A percentile compares a stretch with the other conserved stretches of the same genome.
These are phyloP conservation scores for Cataglyphis livida DNA, from an alignment of 2,888 invertebrate species.

Conservation along the genomic window DNA sequence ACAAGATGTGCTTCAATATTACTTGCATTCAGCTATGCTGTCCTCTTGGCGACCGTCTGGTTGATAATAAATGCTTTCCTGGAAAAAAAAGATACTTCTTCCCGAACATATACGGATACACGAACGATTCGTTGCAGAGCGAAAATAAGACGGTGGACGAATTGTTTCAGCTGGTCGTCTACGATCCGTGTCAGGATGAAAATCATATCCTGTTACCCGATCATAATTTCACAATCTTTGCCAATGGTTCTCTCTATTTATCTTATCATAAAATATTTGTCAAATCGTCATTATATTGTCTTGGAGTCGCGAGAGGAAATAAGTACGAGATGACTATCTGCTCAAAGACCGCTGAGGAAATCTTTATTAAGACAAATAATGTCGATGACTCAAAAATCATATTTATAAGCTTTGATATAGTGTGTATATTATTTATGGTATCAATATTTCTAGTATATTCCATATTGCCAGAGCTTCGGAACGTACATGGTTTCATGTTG, in stretches of 20 bases:
- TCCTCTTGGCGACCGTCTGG: conserved; percentile 22
- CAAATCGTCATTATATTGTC: conserved; percentile 67
- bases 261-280: not conserved
- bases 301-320: conserved; percentile 38
- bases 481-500: conserved; percentile 78
- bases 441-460: conserved; percentile 81
- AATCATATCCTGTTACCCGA: conserved; percentile 53
- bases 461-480: conserved; percentile 80
- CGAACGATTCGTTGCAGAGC: conserved; percentile 19
- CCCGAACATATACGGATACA: conserved; percentile 67
- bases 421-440: conserved; percentile 81
- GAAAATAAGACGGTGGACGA: not conserved
- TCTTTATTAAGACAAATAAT: too few species aligned
- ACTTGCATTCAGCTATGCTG: conserved; percentile 75
- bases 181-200: conserved; percentile 67
- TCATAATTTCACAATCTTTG: conserved; percentile 66
- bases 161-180: conserved; percentile 57
- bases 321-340: conserved; percentile 69
- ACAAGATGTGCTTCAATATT: not conserved
- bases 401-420: conserved; percentile 70
- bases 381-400: too few species aligned
- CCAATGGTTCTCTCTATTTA: conserved; percentile 73
- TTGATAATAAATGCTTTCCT: not conserved
- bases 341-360: conserved; percentile 34
- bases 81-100: conserved; percentile 45